phyloP scores from a whole-genome alignment of 2,797 vertebrate genomes.

The Telmatherina bonti region DNA sequence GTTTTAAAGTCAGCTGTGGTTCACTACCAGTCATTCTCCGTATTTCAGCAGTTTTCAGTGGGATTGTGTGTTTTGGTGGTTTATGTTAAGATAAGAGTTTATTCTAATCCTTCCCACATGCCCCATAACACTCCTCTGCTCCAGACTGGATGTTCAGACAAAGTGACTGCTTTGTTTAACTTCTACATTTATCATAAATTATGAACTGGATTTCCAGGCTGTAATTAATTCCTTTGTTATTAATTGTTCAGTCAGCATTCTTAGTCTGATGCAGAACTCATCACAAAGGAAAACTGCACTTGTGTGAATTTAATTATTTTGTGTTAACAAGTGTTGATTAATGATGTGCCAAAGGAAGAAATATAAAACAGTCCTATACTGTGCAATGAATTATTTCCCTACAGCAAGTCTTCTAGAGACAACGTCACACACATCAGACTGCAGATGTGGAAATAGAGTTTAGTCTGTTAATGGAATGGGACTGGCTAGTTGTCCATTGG shows the following conservation, averaged over 20 bases:
- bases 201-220: constrained; percentile 63
- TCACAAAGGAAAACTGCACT: constrained; percentile 29
- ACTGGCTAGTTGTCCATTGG: constrained; percentile 64
- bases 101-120: constrained; percentile 11
- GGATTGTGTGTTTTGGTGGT: constrained; percentile 33
- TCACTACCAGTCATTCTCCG: constrained; percentile 17
- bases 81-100: constrained; percentile 21
- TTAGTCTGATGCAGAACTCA: constrained; percentile 23
- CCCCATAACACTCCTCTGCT: constrained; percentile 39
- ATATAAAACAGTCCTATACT: constrained; percentile 6
- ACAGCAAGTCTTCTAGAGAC: constrained; percentile 39
- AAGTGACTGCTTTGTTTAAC: constrained; percentile 68
- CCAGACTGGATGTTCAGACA: constrained; percentile 41
- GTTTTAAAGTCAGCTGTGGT: constrained; percentile 43
- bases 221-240: constrained; percentile 73
- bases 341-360: constrained; percentile 17
- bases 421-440: too few relatives aligned
- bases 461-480: constrained; percentile 54
- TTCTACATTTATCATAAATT: constrained; percentile 65
- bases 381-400: constrained; percentile 11
- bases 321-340: constrained; percentile 36
- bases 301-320: constrained; percentile 1
- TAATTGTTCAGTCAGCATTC: constrained; percentile 51
- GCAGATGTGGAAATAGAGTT: too few relatives aligned
- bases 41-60: constrained; percentile 32